Evolutionary conservation across 2,797 vertebrate species (phyloP), one percentile per base, ranked within the genome.

Genomic region (Oreonectes daqikongensis): DNA sequence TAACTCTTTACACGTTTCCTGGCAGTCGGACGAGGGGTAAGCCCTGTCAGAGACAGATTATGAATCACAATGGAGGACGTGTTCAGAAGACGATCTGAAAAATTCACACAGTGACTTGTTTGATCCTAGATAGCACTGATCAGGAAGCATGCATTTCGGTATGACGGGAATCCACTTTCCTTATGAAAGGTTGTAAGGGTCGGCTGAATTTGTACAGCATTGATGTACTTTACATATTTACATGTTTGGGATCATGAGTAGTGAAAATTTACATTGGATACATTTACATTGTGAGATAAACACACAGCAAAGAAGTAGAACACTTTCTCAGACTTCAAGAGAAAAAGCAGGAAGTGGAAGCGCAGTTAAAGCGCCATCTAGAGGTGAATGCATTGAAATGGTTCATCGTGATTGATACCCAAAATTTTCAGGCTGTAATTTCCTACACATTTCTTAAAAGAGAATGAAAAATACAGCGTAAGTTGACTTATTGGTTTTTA

Each of bases 1-100:
- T 81, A 79, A 76, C 76, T 63, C 57, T 30, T 65, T 70, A 26
- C 76, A 65, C 4, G 10, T 63, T 83, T 81, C 76, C 79, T 70
- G 79, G 77, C 82, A 83, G 59, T 26, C 66, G 53, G n/a, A 42
- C n/a, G 4, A 40, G 38, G 72, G 69, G 59, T 44, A 42, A 66
- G 70, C 65, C 68, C 55, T 69, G 14, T 65, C 8, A 69, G 38
- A 32, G 52, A 22, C 40, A 14, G 18, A 24, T 24, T 30, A 69
- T 82, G 68, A 82, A 82, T 79, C 77, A 79, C 46, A 66, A 12
- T 46, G 42, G 11, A 4, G 55, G n/a, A 32, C 32, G 14, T 24
- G 55, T 44, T 81, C 6, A 61, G n/a, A n/a, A n/a, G n/a, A n/a
- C n/a, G n/a, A n/a, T n/a, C n/a, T n/a, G n/a, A n/a, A n/a, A n/a